phyloP scores from a whole-genome alignment of 2,113 vertebrate genomes.

The Indicator maculatus region DNA sequence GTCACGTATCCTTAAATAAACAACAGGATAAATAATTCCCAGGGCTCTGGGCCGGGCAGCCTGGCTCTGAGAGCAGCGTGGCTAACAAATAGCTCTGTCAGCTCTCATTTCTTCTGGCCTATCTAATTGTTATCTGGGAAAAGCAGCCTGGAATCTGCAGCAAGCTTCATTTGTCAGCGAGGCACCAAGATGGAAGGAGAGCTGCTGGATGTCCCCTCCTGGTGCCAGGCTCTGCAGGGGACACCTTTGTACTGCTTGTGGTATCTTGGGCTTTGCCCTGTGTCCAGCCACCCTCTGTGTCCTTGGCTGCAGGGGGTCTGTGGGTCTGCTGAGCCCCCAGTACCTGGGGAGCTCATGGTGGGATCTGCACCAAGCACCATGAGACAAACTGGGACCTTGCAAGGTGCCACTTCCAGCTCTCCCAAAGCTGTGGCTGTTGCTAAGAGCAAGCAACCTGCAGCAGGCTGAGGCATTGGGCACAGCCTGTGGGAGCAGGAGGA shows the following conservation, averaged over 20 bases:
- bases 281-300: fast-evolving
- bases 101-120: constrained; percentile 80
- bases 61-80: constrained; percentile 58
- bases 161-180: constrained; percentile 70
- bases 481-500: fast-evolving
- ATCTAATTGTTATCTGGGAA: constrained; percentile 85
- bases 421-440: background rate
- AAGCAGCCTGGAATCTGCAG: constrained; percentile 75
- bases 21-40: constrained; percentile 79
- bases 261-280: background rate
- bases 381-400: background rate
- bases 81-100: constrained; percentile 88
- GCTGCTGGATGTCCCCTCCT: background rate
- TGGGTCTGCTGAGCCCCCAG: background rate
- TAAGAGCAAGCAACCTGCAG: background rate
- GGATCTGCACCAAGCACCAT: fast-evolving
- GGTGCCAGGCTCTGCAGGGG: background rate
- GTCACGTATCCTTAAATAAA: constrained; percentile 77
- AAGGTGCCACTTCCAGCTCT: background rate
- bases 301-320: background rate
- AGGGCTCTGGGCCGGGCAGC: constrained; percentile 62
- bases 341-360: background rate
- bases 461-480: background rate
- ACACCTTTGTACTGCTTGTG: fast-evolving
- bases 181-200: background rate